Evolutionary conservation across 2,797 vertebrate genomes (phyloP).

Genomic region (Rhodeus uyekii): DNA sequence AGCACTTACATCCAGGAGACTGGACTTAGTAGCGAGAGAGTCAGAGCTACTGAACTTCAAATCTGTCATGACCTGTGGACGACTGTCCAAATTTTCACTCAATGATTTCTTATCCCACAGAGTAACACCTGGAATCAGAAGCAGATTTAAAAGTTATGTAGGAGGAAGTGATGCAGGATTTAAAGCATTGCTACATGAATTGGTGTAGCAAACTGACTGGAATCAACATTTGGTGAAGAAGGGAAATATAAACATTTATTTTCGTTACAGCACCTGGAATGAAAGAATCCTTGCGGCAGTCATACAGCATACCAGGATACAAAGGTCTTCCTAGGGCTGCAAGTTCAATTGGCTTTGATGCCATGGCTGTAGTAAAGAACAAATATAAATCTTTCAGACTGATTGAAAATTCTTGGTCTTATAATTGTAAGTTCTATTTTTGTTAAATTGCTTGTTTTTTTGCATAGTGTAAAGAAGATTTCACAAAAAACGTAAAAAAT

Average conservation of each 20-base stretch:
- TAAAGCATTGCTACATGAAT: not conserved
- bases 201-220: too few species aligned
- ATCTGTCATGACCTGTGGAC: not conserved
- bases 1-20: not conserved
- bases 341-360: not conserved
- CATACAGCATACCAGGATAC: not conserved
- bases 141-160: not conserved
- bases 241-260: too few species aligned
- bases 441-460: too few species aligned
- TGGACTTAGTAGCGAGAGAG: not conserved
- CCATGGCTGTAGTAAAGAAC: not conserved
- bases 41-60: not conserved
- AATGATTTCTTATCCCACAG: not conserved
- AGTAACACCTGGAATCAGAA: not conserved
- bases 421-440: too few species aligned
- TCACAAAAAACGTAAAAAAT: too few species aligned
- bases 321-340: not conserved
- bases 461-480: too few species aligned
- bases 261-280: not conserved
- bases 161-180: accelerated
- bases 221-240: too few species aligned
- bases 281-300: not conserved
- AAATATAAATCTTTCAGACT: too few species aligned
- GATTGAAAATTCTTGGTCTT: too few species aligned
- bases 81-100: not conserved